Evolutionary conservation across 2,888 invertebrate genomes (phyloP).

Genomic region (Acleris sparsana): DNA sequence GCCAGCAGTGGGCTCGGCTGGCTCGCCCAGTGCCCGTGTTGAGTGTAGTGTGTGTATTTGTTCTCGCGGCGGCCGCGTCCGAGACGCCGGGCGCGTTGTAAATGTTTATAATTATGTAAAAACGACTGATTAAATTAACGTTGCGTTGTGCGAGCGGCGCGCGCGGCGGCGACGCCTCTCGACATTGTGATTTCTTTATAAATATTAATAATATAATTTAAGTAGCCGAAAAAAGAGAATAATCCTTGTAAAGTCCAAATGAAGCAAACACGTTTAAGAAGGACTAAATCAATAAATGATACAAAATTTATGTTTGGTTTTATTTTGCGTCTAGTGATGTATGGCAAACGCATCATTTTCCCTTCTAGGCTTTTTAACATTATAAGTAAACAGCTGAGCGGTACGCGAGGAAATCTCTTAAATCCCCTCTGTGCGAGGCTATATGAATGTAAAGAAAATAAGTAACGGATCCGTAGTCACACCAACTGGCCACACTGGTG

Average conservation of each 20-base stretch:
- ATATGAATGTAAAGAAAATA: too few species aligned
- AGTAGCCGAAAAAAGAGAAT: slow-evolving; percentile 79
- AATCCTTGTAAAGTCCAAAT: slow-evolving; percentile 79
- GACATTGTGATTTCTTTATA: slow-evolving; percentile 83
- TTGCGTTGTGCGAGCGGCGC: slow-evolving; percentile 53
- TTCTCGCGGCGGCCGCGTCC: slow-evolving; percentile 31
- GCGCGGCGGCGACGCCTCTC: slow-evolving; percentile 58
- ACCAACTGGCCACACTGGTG: too few species aligned
- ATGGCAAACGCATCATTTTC: too few species aligned
- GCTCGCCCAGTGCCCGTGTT: too few species aligned
- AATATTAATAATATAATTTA: slow-evolving; percentile 75
- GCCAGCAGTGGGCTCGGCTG: too few species aligned
- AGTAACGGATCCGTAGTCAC: too few species aligned
- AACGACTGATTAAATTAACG: slow-evolving; percentile 78
- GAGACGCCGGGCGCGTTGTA: slow-evolving; percentile 47
- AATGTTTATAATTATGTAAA: slow-evolving; percentile 69
- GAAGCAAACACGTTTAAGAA: slow-evolving; percentile 73
- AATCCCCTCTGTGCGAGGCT: too few species aligned
- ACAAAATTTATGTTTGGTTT: slow-evolving; percentile 71
- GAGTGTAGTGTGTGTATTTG: background rate
- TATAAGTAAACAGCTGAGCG: too few species aligned
- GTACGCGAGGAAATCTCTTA: too few species aligned
- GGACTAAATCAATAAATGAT: slow-evolving; percentile 82
- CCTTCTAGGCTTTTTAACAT: too few species aligned
- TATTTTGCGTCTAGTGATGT: slow-evolving; percentile 48